These are phyloP conservation scores for Seriola dumerili DNA, from an alignment of 2,113 vertebrate species.

Conservation along the genomic window DNA sequence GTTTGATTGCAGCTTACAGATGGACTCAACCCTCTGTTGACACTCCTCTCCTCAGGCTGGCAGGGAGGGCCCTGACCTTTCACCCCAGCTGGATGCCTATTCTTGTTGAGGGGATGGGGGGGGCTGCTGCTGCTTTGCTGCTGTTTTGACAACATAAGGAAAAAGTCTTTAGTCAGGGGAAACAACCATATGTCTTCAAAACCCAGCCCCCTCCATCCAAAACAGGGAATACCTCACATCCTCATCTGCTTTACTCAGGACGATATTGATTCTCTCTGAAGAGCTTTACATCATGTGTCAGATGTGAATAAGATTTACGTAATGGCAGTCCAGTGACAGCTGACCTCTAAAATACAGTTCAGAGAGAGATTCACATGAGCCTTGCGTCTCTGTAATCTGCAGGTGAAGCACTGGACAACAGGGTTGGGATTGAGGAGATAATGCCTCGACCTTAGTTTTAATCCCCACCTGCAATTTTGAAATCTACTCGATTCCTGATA, in stretches of 20 bases:
- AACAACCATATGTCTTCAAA: slow-evolving; percentile 64
- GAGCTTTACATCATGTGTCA: slow-evolving; percentile 54
- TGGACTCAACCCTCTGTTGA: slow-evolving; percentile 67
- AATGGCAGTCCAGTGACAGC: background rate
- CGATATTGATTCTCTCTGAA: slow-evolving; percentile 50
- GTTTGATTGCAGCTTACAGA: slow-evolving; percentile 75
- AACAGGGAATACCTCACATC: slow-evolving; percentile 7
- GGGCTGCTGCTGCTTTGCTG: slow-evolving; percentile 47
- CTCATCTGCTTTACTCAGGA: slow-evolving; percentile 33
- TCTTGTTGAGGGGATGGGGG: slow-evolving; percentile 28
- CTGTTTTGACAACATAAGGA: slow-evolving; percentile 56
- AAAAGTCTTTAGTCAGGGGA: slow-evolving; percentile 53
- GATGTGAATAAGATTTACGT: slow-evolving; percentile 51
- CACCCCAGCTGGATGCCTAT: slow-evolving; percentile 66
- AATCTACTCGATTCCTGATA: slow-evolving; percentile 44
- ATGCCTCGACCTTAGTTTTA: slow-evolving; percentile 28
- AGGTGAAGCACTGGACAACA: slow-evolving; percentile 41
- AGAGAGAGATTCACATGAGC: slow-evolving; percentile 9
- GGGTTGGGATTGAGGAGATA: slow-evolving; percentile 41
- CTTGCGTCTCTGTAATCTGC: slow-evolving; percentile 50
- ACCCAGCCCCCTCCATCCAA: slow-evolving; percentile 2
- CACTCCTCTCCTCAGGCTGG: slow-evolving; percentile 39
- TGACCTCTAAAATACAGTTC: slow-evolving; percentile 54
- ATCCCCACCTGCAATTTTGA: slow-evolving; percentile 61
- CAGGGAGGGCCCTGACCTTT: slow-evolving; percentile 71